Evolutionary conservation across 2,113 vertebrate species (phyloP), one percentile per base, ranked within the genome.

Genomic region (Misgurnus mizolepis): DNA sequence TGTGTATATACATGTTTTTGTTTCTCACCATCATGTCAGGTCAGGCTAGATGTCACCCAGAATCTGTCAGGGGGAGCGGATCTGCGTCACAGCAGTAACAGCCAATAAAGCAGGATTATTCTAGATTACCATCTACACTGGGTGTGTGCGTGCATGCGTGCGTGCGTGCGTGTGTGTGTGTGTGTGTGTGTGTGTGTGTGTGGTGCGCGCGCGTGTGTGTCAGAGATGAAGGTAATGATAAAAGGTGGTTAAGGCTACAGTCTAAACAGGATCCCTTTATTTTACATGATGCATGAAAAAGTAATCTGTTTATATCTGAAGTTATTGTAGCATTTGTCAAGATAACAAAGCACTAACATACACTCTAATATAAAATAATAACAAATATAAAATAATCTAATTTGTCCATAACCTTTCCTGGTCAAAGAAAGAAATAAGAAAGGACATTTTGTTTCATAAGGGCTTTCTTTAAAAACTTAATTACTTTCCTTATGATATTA

Each of bases 91-190:
- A 78, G 76, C 86, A 86, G 68, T 78, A 88, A 87, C 84, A 91
- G 88, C 86, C 85, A 87, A 90, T 91, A 90, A 92, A 91, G 88
- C 84, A 89, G 90, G 84, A 79, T 93, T 93, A 93, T 85, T 14
- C 41, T 85, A 90, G 91, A 92, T 92, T 92, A 93, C 82, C 87
- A 84, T 83, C 67, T 82, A 58, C 75, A 80, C 68, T 39, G 43
- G 39, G 34, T 77, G 75, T 67, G 45, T 55, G 47, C 11, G 45
- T 55, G 27, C 55, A 61, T 77, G 18, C 53, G 27, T 66, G 75
- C 53, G 39, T 70, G 43, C 41, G 11, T 66, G 15, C 27, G 47
- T 71, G 40, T 43, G 47, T 65, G 47, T 14, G 78, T 65, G 27
- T 66, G 75, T 49, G 39, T 70, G 43, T 53, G 11, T 66, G 15